Base-by-base conservation (phyloP, 2,888 invertebrate genomes). In the Deroplatys truncata region DNA sequence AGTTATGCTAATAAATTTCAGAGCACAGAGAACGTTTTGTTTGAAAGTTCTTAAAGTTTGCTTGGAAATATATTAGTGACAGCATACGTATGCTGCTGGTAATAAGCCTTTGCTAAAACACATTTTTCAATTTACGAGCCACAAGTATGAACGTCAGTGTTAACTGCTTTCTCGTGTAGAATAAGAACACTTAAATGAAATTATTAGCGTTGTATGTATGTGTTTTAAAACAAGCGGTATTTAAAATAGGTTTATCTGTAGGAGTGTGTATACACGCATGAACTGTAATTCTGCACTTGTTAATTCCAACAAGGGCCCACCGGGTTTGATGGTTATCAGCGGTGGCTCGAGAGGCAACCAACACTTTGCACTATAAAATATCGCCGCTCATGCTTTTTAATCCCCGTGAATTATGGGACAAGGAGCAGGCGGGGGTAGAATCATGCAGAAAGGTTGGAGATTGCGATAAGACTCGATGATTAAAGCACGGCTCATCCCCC, bases 341-440 rank as follows among this genome's bases (percentile, higher is more conserved):
- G 56, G 25, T 72, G 56, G 56, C 25, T 25, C 25, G 20, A 72
- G 56, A 25, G 25, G 56, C 56, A 72, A 72, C 56, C 56, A 72
- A 20, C 56, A 87, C 87, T 31, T 82, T 83, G 82, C 35, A 29
- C n/a, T 35, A 82, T 87, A 35, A 87, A 87, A 87, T 87, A 87
- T 87, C 82, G 87, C 83, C n/a, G 20, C 82, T 72, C 29, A 31
- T 82, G 87, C 35, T 87, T 87, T 87, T 87, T 87, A 87, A 87
- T 87, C 87, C 82, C 43, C 29, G 82, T 87, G 87, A 87, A 87
- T 87, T 87, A 87, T 87, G 82, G 28, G 87, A 87, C 87, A n/a
- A 5, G 56, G 28, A 85, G 28, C 28, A 72, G 56, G 56, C 56
- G 56, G 56, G 56, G 56, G 56, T 72, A 72, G 56, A 72, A 72